Base-by-base conservation (phyloP, 2,888 invertebrate species). In the Cordilura impudica region DNA sequence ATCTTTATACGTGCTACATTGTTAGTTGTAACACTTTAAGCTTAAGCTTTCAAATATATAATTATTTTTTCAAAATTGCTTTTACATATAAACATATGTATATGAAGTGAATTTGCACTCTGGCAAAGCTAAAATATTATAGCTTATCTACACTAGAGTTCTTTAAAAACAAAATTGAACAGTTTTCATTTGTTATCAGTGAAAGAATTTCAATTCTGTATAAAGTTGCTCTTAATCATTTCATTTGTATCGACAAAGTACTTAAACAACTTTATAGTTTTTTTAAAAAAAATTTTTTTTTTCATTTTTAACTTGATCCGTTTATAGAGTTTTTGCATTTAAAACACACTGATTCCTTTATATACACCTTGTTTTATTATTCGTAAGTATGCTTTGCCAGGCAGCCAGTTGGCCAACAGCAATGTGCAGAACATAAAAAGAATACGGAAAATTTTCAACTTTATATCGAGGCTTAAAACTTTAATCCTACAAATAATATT, bases 401-500 rank as follows among this genome's bases (percentile, higher is more conserved):
- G 19, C 65, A 51, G 31, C 31, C 21, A 29, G 14, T 60, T 23
- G 51, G 19, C n/a, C 60, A 74, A 14, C 49, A 66, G 58, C 21
- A 43, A 4, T n/a, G 35, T 39, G 4, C 4, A 26, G 49, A 14
- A 49, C n/a, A 29, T 26, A 26, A 61, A 39, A 58, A 8, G 54
- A 56, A 58, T 6, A 2, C 45, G 35, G 8, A 58, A 21, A 63
- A 56, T 39, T 53, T 58, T 39, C n/a, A 69, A 63, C 63, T 78
- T 78, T 63, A 51, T 56, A 65, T 73, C 51, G 35, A 58, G 65
- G 69, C 73, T 78, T 69, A 65, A 69, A 73, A 73, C 53, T 78
- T 73, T 73, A 78, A 78, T 78, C 69, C 73, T 61, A 56, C 51
- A 73, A 69, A 73, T 69, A 70, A 78, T 65, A 78, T 73, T 73